phyloP scores from a whole-genome alignment of 2,888 invertebrate genomes.

The Pristionchus arcanus region DNA sequence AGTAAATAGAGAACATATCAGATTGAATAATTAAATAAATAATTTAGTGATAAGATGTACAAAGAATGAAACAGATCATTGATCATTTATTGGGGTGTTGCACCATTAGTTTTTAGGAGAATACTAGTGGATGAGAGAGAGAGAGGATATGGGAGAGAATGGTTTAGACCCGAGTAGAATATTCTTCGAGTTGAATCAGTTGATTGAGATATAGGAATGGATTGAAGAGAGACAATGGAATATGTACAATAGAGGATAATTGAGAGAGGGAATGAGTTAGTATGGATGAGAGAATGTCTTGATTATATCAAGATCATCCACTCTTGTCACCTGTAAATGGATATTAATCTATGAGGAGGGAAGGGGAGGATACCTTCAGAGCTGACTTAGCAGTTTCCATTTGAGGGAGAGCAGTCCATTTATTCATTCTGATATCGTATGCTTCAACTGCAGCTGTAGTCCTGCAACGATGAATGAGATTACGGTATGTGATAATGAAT shows the following conservation, averaged over 20 bases:
- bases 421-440: slow-evolving; percentile 36
- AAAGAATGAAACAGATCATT: background rate
- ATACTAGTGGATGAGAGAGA: background rate
- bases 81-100: slow-evolving; percentile 27
- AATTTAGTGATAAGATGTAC: background rate
- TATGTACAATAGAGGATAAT: background rate
- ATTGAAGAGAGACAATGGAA: background rate
- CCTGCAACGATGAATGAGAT: slow-evolving; percentile 12
- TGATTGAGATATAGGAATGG: slow-evolving; percentile 11
- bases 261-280: background rate
- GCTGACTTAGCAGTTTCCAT: slow-evolving; percentile 26
- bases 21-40: background rate
- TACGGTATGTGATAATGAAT: background rate
- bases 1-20: background rate
- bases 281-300: slow-evolving; percentile 17
- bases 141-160: background rate
- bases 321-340: slow-evolving; percentile 7
- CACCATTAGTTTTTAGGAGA: slow-evolving; percentile 14
- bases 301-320: slow-evolving; percentile 48
- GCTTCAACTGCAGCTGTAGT: slow-evolving; percentile 19
- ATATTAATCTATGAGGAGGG: no score
- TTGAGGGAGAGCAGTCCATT: slow-evolving; percentile 10
- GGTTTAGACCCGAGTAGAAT: background rate
- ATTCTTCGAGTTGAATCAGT: slow-evolving; percentile 31
- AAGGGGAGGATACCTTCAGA: background rate